These are phyloP conservation scores for Sinonovacula constricta DNA, from an alignment of 1,140 invertebrate genomes.

Conservation along the genomic window DNA sequence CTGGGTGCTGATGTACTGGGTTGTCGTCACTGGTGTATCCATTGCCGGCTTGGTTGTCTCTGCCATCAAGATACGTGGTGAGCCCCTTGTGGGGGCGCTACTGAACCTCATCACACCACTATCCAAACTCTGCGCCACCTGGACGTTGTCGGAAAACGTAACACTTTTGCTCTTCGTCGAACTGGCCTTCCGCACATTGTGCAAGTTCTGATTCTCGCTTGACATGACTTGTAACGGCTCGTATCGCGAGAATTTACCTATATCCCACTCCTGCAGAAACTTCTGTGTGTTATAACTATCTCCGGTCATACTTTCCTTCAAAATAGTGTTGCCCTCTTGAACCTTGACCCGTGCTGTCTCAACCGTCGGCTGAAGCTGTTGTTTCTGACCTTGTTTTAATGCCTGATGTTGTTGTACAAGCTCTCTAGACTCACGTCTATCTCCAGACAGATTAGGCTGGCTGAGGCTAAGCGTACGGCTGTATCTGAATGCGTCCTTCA, in stretches of 20 bases:
- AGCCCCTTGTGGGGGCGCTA: conserved; percentile 53
- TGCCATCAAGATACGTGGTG: conserved; percentile 11
- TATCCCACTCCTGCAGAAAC: conserved; percentile 74
- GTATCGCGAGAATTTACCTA: conserved; percentile 63
- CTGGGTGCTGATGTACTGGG: conserved; percentile 68
- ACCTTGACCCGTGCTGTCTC: conserved; percentile 59
- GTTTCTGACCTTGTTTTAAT: conserved; percentile 59
- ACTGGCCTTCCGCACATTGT: conserved; percentile 58
- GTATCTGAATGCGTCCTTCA: conserved; percentile 60
- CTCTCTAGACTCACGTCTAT: conserved; percentile 57
- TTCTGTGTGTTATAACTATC: conserved; percentile 74
- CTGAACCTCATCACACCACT: conserved; percentile 55
- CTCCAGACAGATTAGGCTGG: conserved; percentile 59
- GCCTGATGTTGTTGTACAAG: conserved; percentile 57
- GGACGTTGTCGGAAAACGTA: conserved; percentile 69
- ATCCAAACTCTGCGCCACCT: conserved; percentile 61
- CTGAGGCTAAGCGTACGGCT: conserved; percentile 54
- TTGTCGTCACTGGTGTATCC: conserved; percentile 49
- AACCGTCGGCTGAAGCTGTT: conserved; percentile 58
- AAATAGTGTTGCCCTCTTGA: conserved; percentile 71
- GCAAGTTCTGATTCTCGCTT: conserved; percentile 70
- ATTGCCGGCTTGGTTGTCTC: background rate
- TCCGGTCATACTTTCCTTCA: conserved; percentile 71
- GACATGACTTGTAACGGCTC: conserved; percentile 73
- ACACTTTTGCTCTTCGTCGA: conserved; percentile 65